Base-by-base conservation (phyloP, 2,113 vertebrate species). In the Cichladusa arquata region DNA sequence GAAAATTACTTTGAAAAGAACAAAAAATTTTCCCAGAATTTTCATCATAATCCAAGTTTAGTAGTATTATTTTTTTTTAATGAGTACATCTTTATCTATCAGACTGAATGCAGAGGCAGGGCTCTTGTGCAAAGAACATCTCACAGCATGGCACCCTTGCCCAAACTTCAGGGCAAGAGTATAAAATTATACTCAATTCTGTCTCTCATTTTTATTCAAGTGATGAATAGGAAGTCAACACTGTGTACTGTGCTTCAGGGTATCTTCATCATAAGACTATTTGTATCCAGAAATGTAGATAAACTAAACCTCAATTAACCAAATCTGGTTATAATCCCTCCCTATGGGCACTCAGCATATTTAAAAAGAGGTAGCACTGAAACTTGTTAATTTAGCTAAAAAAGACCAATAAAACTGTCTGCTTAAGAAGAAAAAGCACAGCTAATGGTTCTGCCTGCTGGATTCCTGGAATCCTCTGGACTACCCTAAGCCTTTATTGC, bases 251-350 rank as follows among this genome's bases (percentile, higher is more conserved):
- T 71, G 78, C 93, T 87, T 53, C 73, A 79, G 61, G 81, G 38
- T 71, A 18, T 76, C 53, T 69, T 88, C 45, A 45, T 92, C 40
- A 34, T 44, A 48, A 85, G 61, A 22, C 29, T 84, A 66, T 86
- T 91, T 89, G 69, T 67, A 89, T 74, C 57, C 65, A 87, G 70
- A 91, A 85, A 25, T 50, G 36, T 25, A 89, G 78, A 93, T 87
- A 95, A 95, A 91, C 57, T 85, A 77, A 92, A 79, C 62, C 58
- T 93, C 72, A 78, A 70, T 91, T 87, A 94, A 70, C 38, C 70
- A 90, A 38, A 87, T 86, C 53, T 38, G 12, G 40, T 84, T 92
- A 93, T 81, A 93, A 96, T 92, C 54, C 74, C 33, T 82, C 84
- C 86, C 38, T 8, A 29, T 54, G 67, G 91, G 47, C 50, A 70